Evolutionary conservation across 2,888 invertebrate genomes (phyloP).

Genomic region (Keiferia lycopersicella): DNA sequence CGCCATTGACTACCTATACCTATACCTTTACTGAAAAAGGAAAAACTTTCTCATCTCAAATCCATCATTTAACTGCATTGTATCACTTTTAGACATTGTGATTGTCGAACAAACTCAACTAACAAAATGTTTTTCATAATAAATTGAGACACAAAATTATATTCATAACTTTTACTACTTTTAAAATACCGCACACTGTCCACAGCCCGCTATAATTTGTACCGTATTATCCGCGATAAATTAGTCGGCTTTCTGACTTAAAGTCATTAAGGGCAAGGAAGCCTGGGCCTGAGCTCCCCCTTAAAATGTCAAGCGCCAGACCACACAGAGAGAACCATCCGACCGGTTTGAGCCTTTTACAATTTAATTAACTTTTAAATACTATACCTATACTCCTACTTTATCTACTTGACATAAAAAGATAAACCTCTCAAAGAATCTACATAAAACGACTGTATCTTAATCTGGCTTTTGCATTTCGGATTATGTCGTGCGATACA

Average conservation of each 20-base stretch:
- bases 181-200: constrained; percentile 15
- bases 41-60: too few species aligned
- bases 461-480: constrained; percentile 12
- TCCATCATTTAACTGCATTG: too few species aligned
- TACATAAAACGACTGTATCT: constrained; percentile 17
- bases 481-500: not conserved
- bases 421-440: constrained; percentile 19
- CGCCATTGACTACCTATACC: too few species aligned
- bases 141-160: not conserved
- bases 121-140: not conserved
- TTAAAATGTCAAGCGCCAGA: constrained; percentile 37
- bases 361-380: constrained; percentile 33
- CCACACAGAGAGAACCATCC: constrained; percentile 45
- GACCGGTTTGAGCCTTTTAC: constrained; percentile 31
- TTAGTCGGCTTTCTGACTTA: constrained; percentile 40
- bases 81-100: too few species aligned
- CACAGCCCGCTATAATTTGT: constrained; percentile 27
- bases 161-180: constrained; percentile 9
- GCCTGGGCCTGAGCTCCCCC: constrained; percentile 32
- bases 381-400: constrained; percentile 18
- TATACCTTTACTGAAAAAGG: too few species aligned
- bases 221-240: constrained; percentile 40
- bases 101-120: not conserved
- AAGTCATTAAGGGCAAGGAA: constrained; percentile 37
- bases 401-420: constrained; percentile 20